Evolutionary conservation across 2,888 invertebrate species (phyloP), one percentile per base, ranked within the genome.

Genomic region (Resseliella maxima): DNA sequence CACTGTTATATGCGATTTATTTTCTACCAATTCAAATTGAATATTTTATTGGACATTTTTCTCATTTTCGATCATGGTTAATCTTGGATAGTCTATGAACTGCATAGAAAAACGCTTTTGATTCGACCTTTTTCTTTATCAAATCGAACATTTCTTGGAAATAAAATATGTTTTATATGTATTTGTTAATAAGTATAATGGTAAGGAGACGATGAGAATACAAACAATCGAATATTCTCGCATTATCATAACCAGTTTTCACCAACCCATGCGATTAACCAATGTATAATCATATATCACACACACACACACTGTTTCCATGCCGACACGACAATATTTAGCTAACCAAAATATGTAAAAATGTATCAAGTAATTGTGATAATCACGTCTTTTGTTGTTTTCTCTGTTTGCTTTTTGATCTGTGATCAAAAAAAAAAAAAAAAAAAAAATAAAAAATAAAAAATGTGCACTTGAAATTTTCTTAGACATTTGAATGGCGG

Each of bases 231-330:
- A 59, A 59, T 18, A 3, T 59, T 72, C 24, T 59, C 24, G 18
- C 8, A 72, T 72, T 72, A 31, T 31, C 72, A 72, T 72, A 72
- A 72, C 72, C 31, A 72, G 72, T 72, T 72, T 59, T 31, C 15
- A 35, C 31, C 6, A 35, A 31, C 72, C 31, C 72, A 72, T 15
- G 24, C n/a, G 0, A 72, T 15, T 72, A 31, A 31, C 1, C 31
- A 31, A 24, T 59, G 27, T 8, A 15, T 1, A 18, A 27, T 0
- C 3, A 15, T 31, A 0, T 35, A 15, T 72, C 18, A 50, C 18
- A n/a, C n/a, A n/a, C n/a, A n/a, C 72, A 72, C 27, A 31, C 15
- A 2, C 18, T 72, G 72, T 72, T 31, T 72, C 31, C 72, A 72
- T 72, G 31, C 31, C 12, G 31, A 59, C n/a, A 1, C 27, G 27